phyloP scores from a whole-genome alignment of 64 coral and sea anemone genomes.

The Pocillopora verrucosa region DNA sequence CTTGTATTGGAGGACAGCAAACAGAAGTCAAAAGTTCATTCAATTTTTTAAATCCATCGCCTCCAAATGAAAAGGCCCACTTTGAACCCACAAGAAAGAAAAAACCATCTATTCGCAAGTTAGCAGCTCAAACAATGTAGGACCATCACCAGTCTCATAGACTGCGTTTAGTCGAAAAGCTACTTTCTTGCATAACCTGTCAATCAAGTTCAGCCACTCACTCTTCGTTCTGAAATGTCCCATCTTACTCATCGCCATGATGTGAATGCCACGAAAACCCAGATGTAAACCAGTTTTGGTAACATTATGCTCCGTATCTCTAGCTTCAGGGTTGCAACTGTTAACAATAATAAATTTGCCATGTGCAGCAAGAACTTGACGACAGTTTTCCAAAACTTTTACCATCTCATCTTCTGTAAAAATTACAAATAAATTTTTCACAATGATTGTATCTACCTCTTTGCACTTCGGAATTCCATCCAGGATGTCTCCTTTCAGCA shows the following conservation, averaged over 20 bases:
- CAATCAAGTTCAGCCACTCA: slow-evolving; percentile 14
- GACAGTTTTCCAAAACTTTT: slow-evolving; percentile 39
- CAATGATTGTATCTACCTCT: slow-evolving; percentile 34
- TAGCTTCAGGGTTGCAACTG: slow-evolving; percentile 10
- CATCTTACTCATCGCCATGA: neutral
- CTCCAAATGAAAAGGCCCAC: too few species aligned
- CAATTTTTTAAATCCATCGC: too few species aligned
- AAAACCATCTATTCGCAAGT: neutral
- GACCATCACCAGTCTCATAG: slow-evolving; percentile 12
- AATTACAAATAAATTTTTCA: slow-evolving; percentile 21
- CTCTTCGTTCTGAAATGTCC: slow-evolving; percentile 17
- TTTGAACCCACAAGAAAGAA: too few species aligned
- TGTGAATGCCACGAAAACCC: slow-evolving; percentile 19
- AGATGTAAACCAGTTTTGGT: neutral
- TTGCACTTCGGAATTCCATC: neutral
- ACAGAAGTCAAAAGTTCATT: too few species aligned
- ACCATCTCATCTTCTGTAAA: slow-evolving; percentile 30
- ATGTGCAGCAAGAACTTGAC: neutral
- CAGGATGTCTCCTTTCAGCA: slow-evolving; percentile 15
- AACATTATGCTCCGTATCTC: slow-evolving; percentile 21
- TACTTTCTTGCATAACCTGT: neutral
- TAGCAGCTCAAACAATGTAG: slow-evolving; percentile 11
- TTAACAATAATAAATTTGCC: slow-evolving; percentile 41
- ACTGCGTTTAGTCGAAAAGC: slow-evolving; percentile 12
- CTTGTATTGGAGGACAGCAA: too few species aligned